A percentile compares a stretch with the other conserved stretches of the same genome.
Evolutionary conservation across 1,140 invertebrate species (phyloP).

Genomic region (Lerema accius): DNA sequence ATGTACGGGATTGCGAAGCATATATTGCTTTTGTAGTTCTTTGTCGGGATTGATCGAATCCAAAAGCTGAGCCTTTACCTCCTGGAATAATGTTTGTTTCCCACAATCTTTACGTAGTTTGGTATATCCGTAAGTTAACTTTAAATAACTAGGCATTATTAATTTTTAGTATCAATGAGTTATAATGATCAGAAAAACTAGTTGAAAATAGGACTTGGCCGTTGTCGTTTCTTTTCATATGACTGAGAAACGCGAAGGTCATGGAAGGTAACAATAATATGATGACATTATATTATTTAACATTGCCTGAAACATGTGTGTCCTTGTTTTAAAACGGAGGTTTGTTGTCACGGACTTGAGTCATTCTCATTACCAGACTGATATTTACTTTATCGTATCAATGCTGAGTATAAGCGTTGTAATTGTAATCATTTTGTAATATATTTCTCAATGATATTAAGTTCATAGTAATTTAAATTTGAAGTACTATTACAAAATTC

Average conservation of each 20-base stretch:
- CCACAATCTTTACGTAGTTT: slow-evolving; percentile 66
- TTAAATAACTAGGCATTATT: slow-evolving; percentile 32
- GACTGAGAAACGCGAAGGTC: slow-evolving; percentile 54
- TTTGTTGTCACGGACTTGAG: slow-evolving; percentile 8
- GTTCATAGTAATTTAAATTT: slow-evolving; percentile 13
- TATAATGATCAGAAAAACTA: not conserved
- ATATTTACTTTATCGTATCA: slow-evolving; percentile 22
- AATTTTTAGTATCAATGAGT: too few relatives aligned
- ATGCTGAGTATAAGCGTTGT: not conserved
- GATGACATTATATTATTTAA: slow-evolving; percentile 40
- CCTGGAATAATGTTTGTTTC: slow-evolving; percentile 64
- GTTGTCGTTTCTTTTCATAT: slow-evolving; percentile 31
- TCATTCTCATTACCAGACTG: not conserved
- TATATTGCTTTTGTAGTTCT: slow-evolving; percentile 59
- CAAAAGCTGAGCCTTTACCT: slow-evolving; percentile 58
- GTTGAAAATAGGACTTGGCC: not conserved
- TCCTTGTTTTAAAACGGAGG: slow-evolving; percentile 51
- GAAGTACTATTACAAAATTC: slow-evolving; percentile 17
- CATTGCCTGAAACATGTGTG: slow-evolving; percentile 54
- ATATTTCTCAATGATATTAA: slow-evolving; percentile 22
- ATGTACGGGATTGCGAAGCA: slow-evolving; percentile 69
- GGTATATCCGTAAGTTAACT: slow-evolving; percentile 63
- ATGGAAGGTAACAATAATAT: slow-evolving; percentile 41
- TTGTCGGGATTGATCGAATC: slow-evolving; percentile 64
- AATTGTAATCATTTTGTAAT: slow-evolving; percentile 16